Base-by-base conservation (phyloP, 2,888 invertebrate genomes). In the Reticulitermes lucifugus region DNA sequence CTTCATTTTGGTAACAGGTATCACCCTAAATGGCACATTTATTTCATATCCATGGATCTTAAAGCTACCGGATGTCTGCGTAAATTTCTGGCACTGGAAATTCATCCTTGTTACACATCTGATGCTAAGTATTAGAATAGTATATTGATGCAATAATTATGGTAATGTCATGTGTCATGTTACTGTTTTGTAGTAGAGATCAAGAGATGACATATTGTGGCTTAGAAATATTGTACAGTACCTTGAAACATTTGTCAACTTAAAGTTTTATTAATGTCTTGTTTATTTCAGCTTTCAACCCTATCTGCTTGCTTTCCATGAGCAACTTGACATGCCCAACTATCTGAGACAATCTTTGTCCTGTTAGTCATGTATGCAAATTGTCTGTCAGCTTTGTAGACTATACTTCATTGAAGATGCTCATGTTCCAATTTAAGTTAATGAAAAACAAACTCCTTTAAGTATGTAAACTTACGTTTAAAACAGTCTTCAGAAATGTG, bases 1-100 rank as follows among this genome's bases (percentile, higher is more conserved):
- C 85, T 87, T 87, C 83, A 83, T 86, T 86, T 87, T 86, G 86
- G 86, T 86, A 86, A 85, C 86, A 93, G 95, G 95, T 94, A 93
- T 93, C 93, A 95, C 95, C 95, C 95, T 94, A 94, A 94, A 93
- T 94, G 95, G 95, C 95, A 95, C 90, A 89, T 91, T 88, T 88
- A 87, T 87, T 87, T 87, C 84, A 87, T 85, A 88, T 88, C 88
- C 46, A 86, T 88, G 86, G 84, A 83, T 80, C 29, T 9, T 81
- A 43, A 75, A 77, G 46, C 46, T 87, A 85, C 73, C 83, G 85
- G 85, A 87, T 84, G 85, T 86, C 86, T 84, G 80, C 70, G 80
- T 70, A 84, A 84, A 84, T 84, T 84, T 84, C 80, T 87, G 87
- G 86, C 84, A 84, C 85, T 84, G 87, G 84, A 85, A 87, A 85